Evolutionary conservation across 2,797 vertebrate genomes (phyloP).

Genomic region (Alectoris magna): DNA sequence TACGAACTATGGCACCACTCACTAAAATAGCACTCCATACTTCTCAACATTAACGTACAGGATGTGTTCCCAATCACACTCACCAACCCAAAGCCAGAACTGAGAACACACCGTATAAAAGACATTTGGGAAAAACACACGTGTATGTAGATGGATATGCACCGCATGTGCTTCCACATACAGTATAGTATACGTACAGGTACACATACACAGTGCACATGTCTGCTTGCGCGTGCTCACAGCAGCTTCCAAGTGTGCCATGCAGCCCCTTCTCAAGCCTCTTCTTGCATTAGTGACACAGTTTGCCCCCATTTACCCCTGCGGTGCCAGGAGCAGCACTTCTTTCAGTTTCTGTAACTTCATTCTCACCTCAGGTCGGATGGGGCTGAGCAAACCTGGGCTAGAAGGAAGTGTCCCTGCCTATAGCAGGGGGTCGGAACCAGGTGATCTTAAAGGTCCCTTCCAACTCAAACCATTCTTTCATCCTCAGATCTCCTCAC

Average conservation of each 20-base stretch:
- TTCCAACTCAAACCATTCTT: too few relatives aligned
- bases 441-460: too few relatives aligned
- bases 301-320: background rate
- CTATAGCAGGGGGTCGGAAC: too few relatives aligned
- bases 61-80: background rate
- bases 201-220: background rate
- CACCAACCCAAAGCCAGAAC: background rate
- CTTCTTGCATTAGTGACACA: background rate
- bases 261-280: background rate
- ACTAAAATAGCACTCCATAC: background rate
- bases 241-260: background rate
- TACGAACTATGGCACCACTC: background rate
- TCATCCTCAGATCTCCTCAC: background rate
- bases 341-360: background rate
- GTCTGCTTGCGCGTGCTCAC: background rate
- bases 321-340: rapidly evolving
- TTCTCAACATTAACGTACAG: background rate
- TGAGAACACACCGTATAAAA: background rate
- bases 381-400: too few relatives aligned
- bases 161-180: background rate
- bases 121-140: rapidly evolving
- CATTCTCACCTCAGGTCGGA: background rate
- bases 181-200: rapidly evolving
- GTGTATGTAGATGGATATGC: background rate
- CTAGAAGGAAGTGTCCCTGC: too few relatives aligned